phyloP scores from a whole-genome alignment of 2,113 vertebrate genomes.

The Cygnus atratus region DNA sequence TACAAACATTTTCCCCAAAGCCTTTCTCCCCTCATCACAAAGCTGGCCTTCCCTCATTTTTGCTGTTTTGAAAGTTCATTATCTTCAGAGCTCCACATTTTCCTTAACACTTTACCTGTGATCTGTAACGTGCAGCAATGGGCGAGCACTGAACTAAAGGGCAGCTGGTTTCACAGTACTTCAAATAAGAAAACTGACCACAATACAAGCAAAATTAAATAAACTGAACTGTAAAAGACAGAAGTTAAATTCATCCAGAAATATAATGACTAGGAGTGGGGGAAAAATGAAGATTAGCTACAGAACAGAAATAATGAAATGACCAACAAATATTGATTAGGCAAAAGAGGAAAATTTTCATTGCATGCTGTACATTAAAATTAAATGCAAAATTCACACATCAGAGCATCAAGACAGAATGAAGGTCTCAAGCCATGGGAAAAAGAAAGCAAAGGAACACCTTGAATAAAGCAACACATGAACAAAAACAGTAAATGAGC shows the following conservation, averaged over 20 bases:
- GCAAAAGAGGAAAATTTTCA: background rate
- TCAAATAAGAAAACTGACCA: conserved; percentile 32
- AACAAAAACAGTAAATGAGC: background rate
- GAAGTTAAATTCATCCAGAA: conserved; percentile 57
- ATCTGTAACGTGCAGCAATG: background rate
- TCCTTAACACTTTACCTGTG: background rate
- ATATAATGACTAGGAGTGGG: background rate
- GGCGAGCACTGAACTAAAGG: conserved; percentile 20
- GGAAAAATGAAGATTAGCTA: background rate
- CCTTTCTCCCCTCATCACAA: background rate
- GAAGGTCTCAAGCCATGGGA: background rate
- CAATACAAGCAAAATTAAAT: conserved; percentile 55
- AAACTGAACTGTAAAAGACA: conserved; percentile 42
- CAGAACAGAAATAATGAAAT: conserved; percentile 57
- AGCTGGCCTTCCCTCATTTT: background rate
- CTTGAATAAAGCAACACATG: background rate
- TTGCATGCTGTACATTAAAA: conserved; percentile 54
- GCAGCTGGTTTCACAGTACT: conserved; percentile 65
- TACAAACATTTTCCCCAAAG: background rate
- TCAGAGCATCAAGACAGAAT: background rate
- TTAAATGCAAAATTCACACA: conserved; percentile 27
- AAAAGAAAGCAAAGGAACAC: conserved; percentile 11
- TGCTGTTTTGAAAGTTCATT: background rate
- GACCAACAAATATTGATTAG: conserved; percentile 18
- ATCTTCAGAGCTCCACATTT: background rate